Conservation (phyloP, 2,888 invertebrate genomes). For the Brachylomia viminalis region DNA sequence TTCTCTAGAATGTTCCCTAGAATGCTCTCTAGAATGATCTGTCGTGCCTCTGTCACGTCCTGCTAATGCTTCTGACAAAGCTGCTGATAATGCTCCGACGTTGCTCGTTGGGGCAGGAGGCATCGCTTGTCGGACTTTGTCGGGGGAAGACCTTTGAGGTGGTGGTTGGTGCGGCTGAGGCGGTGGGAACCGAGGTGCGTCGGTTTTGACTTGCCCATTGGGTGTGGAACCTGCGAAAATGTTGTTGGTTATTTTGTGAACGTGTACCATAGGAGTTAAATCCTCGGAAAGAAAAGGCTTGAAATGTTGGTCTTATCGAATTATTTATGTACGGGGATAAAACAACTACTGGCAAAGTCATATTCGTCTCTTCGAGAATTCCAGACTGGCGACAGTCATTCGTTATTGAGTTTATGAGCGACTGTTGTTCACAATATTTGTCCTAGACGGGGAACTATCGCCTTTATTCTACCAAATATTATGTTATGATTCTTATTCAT, state of each 20-base stretch:
- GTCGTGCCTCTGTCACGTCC: slow-evolving; percentile 70
- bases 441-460: background rate
- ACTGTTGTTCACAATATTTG: background rate
- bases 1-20: slow-evolving; percentile 73
- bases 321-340: background rate
- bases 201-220: slow-evolving; percentile 84
- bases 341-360: background rate
- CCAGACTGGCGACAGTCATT: background rate
- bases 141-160: slow-evolving; percentile 80
- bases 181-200: slow-evolving; percentile 82
- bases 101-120: slow-evolving; percentile 73
- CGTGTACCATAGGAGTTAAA: background rate
- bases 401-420: background rate
- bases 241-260: slow-evolving; percentile 2
- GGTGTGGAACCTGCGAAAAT: slow-evolving; percentile 78
- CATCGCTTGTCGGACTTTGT: slow-evolving; percentile 75
- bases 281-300: too few relatives aligned
- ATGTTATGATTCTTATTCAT: slow-evolving; percentile 22
- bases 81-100: slow-evolving; percentile 83
- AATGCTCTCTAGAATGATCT: slow-evolving; percentile 55
- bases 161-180: slow-evolving; percentile 75
- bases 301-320: background rate
- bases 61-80: slow-evolving; percentile 82
- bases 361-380: slow-evolving; percentile 5
- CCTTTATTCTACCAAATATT: slow-evolving; percentile 4